These are phyloP conservation scores for Philhelius pedissequus DNA, from an alignment of 2,888 invertebrate genomes.

Conservation along the genomic window DNA sequence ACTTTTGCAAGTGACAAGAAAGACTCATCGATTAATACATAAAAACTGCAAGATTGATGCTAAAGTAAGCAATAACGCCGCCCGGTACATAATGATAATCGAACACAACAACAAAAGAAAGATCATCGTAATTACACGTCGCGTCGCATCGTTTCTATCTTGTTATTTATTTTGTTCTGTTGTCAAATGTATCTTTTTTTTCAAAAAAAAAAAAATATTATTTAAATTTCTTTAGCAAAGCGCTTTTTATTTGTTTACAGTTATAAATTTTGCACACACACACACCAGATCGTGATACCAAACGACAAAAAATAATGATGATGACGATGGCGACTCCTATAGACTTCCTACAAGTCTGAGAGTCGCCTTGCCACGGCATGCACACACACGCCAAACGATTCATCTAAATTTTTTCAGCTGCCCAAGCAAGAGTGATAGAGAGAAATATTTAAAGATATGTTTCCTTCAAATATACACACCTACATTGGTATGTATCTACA, in stretches of 20 bases:
- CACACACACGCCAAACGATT: constrained; percentile 16
- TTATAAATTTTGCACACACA: constrained; percentile 58
- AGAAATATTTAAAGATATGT: neutral
- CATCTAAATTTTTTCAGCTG: constrained; percentile 26
- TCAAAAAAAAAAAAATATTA: constrained; percentile 25
- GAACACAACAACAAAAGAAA: neutral
- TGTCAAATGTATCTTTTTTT: neutral
- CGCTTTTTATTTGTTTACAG: constrained; percentile 47
- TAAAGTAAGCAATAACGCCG: constrained; percentile 4
- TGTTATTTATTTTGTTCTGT: neutral
- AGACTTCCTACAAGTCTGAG: constrained; percentile 26
- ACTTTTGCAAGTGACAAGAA: neutral
- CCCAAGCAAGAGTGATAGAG: neutral
- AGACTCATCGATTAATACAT: neutral
- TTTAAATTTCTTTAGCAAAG: constrained; percentile 15
- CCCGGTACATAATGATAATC: neutral
- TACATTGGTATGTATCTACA: constrained; percentile 4
- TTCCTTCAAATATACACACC: neutral
- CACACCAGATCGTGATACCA: neutral
- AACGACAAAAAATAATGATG: constrained; percentile 12
- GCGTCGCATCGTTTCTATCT: neutral
- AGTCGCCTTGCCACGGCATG: neutral
- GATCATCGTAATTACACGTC: constrained; percentile 20
- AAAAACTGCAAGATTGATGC: neutral
- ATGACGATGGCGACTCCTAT: neutral